Evolutionary conservation across 2,888 invertebrate species (phyloP), one percentile per base, ranked within the genome.

Genomic region (Scelioninae gen. 1): DNA sequence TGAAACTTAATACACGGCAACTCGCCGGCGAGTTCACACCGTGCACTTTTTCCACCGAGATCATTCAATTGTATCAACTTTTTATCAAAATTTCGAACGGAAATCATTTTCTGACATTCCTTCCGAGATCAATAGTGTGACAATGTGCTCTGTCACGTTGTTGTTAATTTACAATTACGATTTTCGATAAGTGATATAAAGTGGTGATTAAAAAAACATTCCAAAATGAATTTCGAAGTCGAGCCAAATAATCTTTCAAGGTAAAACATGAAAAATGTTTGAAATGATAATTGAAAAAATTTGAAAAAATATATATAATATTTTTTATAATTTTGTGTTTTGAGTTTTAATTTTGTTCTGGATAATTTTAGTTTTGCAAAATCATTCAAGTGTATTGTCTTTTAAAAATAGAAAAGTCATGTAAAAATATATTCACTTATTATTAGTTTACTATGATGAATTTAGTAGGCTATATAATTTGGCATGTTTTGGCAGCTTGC

Each of bases 1-100:
- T 71, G 15, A 40, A 68, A 71, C 40, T 76, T 56, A 76, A 65
- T 82, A 60, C 51, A 38, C 60, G 34, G 5, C 29, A 53, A 13
- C 38, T 32, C 66, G 45, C 43, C 72, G 72, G 23, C 51, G 38
- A 23, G 34, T 49, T 15, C 34, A n/a, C 34, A 16, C n/a, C 69
- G 62, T 53, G 58, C 8, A 34, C 16, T 32, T 49, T 49, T 15
- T 16, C 10, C 40, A 7, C 29, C 1, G 8, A 16, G 23, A 23
- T 10, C n/a, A 11, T 11, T 16, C 5, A 58, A 16, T 16, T 45
- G 43, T 5, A 29, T 15, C 60, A n/a, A n/a, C 29, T 51, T 23
- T 55, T 55, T 16, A 32, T n/a, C 40, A 47, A 43, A 23, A 4
- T 23, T 9, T n/a, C 0, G 9, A 43, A n/a, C 9, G 1, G 0